These are phyloP conservation scores for Menidia menidia DNA, from an alignment of 2,797 vertebrate species.

Conservation along the genomic window DNA sequence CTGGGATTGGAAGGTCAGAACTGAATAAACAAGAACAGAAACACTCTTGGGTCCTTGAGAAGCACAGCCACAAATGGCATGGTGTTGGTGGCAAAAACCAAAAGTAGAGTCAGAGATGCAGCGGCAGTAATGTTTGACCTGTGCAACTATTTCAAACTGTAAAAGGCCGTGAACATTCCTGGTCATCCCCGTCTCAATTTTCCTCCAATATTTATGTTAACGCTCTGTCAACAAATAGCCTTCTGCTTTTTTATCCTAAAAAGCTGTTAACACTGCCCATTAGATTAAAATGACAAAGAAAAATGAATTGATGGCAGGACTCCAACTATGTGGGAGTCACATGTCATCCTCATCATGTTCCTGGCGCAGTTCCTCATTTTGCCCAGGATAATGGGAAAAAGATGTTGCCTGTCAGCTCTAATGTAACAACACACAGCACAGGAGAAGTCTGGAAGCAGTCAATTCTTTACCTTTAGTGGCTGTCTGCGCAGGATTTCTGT, in stretches of 20 bases:
- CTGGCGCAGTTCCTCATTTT: conserved; percentile 28
- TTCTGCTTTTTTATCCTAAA: conserved; percentile 14
- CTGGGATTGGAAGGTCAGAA: conserved; percentile 41
- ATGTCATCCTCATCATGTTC: conserved; percentile 22
- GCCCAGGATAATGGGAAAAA: conserved; percentile 55
- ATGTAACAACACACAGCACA: conserved; percentile 34
- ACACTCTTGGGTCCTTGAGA: conserved; percentile 4
- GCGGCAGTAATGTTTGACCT: not conserved
- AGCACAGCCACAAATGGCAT: conserved; percentile 1
- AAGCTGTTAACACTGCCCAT: conserved; percentile 12
- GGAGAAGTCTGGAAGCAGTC: conserved; percentile 45
- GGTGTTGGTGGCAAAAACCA: not conserved
- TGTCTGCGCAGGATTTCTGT: conserved; percentile 2
- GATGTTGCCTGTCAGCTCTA: conserved; percentile 57
- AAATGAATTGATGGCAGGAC: conserved; percentile 22
- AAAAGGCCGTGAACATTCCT: conserved; percentile 4
- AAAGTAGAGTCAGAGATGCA: not conserved
- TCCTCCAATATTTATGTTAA: conserved; percentile 1
- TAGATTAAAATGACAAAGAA: conserved; percentile 18
- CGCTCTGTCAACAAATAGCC: not conserved
- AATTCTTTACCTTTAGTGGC: conserved; percentile 21
- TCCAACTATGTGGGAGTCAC: conserved; percentile 19
- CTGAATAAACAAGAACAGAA: conserved; percentile 54
- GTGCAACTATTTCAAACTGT: not conserved
- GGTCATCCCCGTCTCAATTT: not conserved